phyloP scores from a whole-genome alignment of 2,888 invertebrate species.

The Trisateles emortualis region DNA sequence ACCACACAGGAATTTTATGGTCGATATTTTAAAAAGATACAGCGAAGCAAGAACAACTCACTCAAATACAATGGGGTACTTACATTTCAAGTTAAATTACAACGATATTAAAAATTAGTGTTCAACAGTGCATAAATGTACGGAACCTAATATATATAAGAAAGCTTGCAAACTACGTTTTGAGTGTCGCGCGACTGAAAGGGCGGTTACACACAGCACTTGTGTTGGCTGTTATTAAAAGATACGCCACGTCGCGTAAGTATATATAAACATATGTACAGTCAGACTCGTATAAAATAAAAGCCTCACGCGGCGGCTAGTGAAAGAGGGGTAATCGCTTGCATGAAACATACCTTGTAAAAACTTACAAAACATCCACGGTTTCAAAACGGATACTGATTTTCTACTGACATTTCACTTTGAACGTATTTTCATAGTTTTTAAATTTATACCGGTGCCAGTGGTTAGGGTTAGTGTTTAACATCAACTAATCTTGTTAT shows the following conservation, averaged over 20 bases:
- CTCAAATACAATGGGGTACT: background rate
- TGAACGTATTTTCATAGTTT: too few species aligned
- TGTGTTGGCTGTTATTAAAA: constrained; percentile 70
- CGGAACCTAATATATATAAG: constrained; percentile 17
- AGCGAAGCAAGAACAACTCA: background rate
- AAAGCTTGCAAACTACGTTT: constrained; percentile 3
- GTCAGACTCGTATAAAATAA: constrained; percentile 65
- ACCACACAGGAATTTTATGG: too few species aligned
- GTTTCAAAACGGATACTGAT: background rate
- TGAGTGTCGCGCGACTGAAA: constrained; percentile 54
- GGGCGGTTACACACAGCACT: constrained; percentile 54
- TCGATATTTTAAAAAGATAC: background rate
- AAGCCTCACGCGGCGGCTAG: constrained; percentile 59
- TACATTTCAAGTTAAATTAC: background rate
- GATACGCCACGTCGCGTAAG: constrained; percentile 63
- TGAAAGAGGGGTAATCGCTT: constrained; percentile 75
- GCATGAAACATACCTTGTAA: constrained; percentile 70
- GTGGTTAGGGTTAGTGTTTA: too few species aligned
- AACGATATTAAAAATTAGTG: background rate
- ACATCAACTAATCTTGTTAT: too few species aligned
- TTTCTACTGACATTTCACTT: too few species aligned
- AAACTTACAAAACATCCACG: constrained; percentile 57
- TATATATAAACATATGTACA: constrained; percentile 61
- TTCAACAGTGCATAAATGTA: background rate
- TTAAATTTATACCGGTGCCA: too few species aligned